Conservation (phyloP, 37 sponge, comb jelly and placozoan genomes). For the Cliona cf. orientalis region DNA sequence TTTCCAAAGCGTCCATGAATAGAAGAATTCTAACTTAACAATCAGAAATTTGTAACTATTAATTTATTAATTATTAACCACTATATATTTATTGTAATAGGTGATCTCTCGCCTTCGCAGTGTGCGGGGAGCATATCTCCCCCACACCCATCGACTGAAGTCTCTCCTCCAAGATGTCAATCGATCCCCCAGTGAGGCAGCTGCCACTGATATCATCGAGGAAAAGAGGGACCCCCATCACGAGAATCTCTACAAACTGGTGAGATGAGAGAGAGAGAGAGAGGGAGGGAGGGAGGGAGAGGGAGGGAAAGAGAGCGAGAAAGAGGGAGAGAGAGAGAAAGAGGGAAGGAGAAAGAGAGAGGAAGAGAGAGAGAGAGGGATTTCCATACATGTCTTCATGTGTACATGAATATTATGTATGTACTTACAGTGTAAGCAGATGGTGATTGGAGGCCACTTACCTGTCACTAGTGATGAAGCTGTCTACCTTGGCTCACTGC, state of each 20-base stretch:
- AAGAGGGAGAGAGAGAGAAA: too few species aligned
- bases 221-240: slow-evolving; percentile 64
- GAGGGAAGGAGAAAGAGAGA: too few species aligned
- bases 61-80: too few species aligned
- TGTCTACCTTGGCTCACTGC: slow-evolving; percentile 58
- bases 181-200: neutral
- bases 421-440: slow-evolving; percentile 59
- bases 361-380: too few species aligned
- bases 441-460: slow-evolving; percentile 55
- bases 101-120: slow-evolving; percentile 36
- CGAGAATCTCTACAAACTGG: slow-evolving; percentile 75
- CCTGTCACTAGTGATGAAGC: slow-evolving; percentile 72
- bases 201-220: too few species aligned
- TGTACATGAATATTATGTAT: neutral
- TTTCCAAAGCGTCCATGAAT: too few species aligned
- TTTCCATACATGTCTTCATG: neutral
- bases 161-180: slow-evolving; percentile 45
- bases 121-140: slow-evolving; percentile 56
- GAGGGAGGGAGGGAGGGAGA: neutral
- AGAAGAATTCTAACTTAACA: slow-evolving; percentile 31
- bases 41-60: too few species aligned
- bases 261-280: too few species aligned
- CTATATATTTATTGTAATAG: too few species aligned
- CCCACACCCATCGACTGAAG: slow-evolving; percentile 41
- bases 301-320: too few species aligned